These are phyloP conservation scores for Sylvia atricapilla DNA, from an alignment of 2,113 vertebrate genomes.

Conservation along the genomic window DNA sequence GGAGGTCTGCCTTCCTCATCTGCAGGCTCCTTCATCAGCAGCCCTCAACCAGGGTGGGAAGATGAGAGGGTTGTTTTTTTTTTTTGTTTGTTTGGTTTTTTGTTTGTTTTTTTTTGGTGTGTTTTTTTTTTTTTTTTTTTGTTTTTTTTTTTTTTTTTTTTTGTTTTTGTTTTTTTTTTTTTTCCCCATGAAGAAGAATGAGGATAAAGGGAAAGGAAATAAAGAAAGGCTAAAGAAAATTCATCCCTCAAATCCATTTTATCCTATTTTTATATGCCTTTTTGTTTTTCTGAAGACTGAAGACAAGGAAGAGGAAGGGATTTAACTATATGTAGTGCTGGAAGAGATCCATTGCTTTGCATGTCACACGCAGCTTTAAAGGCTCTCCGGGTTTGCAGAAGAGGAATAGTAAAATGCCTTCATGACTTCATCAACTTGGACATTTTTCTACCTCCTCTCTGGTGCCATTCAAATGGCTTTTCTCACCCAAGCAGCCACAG, in stretches of 20 bases:
- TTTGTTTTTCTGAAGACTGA: not conserved
- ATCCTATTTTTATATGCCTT: not conserved
- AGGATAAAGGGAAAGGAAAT: not conserved
- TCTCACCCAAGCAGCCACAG: not conserved
- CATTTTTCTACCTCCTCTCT: not conserved
- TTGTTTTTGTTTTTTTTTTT: not conserved
- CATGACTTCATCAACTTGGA: accelerated
- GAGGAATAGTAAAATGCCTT: not conserved
- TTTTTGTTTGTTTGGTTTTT: not conserved
- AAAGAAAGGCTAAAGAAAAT: not conserved
- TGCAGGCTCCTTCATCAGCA: not conserved
- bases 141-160: not conserved
- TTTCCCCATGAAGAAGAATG: not conserved
- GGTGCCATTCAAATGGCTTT: not conserved
- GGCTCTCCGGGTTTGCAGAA: not conserved
- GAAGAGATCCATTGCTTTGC: not conserved
- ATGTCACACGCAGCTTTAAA: not conserved
- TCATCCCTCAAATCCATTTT: not conserved
- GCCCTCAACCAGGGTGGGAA: not conserved
- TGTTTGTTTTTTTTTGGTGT: not conserved
- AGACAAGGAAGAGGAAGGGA: not conserved
- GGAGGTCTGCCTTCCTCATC: not conserved
- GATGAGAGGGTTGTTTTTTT: not conserved
- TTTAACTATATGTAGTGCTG: not conserved
- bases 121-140: not conserved